Evolutionary conservation across 2,888 invertebrate species (phyloP).

Genomic region (Tipula vernalis): DNA sequence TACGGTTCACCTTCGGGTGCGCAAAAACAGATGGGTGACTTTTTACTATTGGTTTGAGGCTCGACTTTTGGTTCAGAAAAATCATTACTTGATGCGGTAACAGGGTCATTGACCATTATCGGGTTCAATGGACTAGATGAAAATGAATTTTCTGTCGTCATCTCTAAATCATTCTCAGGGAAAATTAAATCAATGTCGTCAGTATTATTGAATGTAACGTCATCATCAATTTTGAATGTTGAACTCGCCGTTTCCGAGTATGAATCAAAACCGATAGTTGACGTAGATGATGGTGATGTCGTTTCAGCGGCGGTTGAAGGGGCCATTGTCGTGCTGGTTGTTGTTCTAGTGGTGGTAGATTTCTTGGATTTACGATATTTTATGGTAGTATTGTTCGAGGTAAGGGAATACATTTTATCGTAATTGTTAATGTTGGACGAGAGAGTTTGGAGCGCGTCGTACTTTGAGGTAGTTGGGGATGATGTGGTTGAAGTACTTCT

Average conservation of each 20-base stretch:
- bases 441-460: not conserved
- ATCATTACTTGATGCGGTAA: not conserved
- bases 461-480: not conserved
- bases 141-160: not conserved
- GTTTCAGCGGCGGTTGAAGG: constrained; percentile 8
- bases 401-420: not conserved
- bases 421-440: not conserved
- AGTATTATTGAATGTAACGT: not conserved
- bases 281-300: not conserved
- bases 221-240: not conserved
- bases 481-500: not conserved
- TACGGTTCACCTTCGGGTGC: not conserved
- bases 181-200: not conserved
- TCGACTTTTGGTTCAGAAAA: not conserved
- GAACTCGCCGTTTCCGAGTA: not conserved
- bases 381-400: not conserved
- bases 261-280: not conserved
- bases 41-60: not conserved
- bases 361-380: constrained; percentile 13
- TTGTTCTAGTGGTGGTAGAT: constrained; percentile 10
- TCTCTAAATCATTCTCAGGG: not conserved
- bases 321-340: not conserved
- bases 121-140: not conserved
- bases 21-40: not conserved
- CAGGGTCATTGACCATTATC: not conserved